Evolutionary conservation across 2,797 vertebrate genomes (phyloP).

Genomic region (Alectoris magna): DNA sequence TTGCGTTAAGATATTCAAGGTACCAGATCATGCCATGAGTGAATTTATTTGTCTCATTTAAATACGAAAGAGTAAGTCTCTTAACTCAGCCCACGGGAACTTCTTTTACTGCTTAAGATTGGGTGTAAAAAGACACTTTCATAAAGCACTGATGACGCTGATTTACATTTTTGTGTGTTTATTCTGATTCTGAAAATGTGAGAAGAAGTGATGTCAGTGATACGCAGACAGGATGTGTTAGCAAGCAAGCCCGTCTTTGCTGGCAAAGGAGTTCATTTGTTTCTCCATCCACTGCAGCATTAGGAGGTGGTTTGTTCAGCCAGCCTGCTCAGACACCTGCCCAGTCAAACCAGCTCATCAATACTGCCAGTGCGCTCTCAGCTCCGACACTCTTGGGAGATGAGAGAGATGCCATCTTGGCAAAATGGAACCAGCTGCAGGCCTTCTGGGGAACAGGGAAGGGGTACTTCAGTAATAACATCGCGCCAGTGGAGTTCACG

Average conservation of each 20-base stretch:
- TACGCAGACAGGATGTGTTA: rapidly evolving
- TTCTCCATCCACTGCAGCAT: slow-evolving; percentile 46
- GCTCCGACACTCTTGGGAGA: slow-evolving; percentile 94
- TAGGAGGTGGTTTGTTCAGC: slow-evolving; percentile 88
- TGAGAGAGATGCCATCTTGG: slow-evolving; percentile 94
- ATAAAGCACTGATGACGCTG: neutral
- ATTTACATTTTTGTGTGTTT: neutral
- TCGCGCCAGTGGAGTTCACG: slow-evolving; percentile 92
- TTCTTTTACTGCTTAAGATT: neutral
- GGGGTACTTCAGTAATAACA: slow-evolving; percentile 94
- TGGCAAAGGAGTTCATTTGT: neutral
- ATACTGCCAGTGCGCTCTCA: slow-evolving; percentile 94
- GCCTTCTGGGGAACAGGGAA: slow-evolving; percentile 98
- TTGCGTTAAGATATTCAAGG: neutral
- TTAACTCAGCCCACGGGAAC: neutral
- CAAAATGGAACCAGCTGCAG: slow-evolving; percentile 99
- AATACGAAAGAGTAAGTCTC: neutral
- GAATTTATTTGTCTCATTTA: rapidly evolving
- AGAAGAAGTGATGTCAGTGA: neutral
- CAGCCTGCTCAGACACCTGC: slow-evolving; percentile 85
- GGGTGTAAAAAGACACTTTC: neutral
- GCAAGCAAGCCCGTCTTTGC: neutral
- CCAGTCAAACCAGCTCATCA: slow-evolving; percentile 93
- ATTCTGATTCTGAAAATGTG: neutral
- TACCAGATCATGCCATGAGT: neutral